Percentiles rank a stretch among this genome's conserved stretches.
Conservation (phyloP, 2,797 vertebrate species). For the Ibycter americanus region DNA sequence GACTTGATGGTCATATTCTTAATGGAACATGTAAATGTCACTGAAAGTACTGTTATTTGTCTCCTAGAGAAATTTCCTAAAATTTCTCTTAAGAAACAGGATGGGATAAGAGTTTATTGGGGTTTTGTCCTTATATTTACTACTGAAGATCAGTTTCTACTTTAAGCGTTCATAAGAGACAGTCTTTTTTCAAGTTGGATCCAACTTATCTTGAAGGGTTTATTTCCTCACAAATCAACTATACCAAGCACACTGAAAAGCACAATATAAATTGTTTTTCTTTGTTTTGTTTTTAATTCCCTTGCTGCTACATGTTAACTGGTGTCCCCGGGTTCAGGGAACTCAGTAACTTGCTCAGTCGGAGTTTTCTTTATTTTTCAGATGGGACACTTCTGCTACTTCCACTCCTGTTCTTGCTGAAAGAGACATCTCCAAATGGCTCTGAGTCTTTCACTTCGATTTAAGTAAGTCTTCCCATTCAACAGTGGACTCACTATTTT, state of each 20-base stretch:
- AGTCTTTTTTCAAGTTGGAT: background rate
- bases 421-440: background rate
- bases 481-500: conserved; percentile 58
- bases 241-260: background rate
- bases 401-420: background rate
- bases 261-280: background rate
- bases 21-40: background rate
- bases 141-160: background rate
- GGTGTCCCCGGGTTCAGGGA: background rate
- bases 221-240: background rate
- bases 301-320: background rate
- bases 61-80: background rate
- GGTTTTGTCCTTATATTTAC: background rate
- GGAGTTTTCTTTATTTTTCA: background rate
- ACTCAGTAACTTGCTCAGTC: background rate
- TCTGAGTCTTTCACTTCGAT: conserved; percentile 75
- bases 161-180: background rate
- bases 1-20: background rate
- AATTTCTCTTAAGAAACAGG: background rate
- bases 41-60: background rate
- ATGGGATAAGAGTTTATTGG: background rate
- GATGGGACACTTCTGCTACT: background rate
- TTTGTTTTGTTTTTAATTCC: background rate
- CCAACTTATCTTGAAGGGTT: background rate
- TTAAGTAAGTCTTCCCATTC: conserved; percentile 84